Conservation (phyloP, 1,140 invertebrate species). For the Rhopalosiphum maidis region DNA sequence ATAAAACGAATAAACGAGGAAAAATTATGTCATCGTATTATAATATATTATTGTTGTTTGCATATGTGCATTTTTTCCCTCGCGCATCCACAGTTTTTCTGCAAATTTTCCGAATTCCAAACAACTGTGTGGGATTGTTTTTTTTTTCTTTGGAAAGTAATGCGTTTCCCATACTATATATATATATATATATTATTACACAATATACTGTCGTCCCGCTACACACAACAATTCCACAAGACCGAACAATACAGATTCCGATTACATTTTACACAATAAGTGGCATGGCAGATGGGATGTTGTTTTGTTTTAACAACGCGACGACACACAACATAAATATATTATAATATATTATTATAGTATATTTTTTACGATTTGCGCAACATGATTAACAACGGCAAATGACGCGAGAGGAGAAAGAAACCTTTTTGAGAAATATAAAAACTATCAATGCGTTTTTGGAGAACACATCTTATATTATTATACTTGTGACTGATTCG, state of each 20-base stretch:
- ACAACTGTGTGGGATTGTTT: neutral
- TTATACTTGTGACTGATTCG: neutral
- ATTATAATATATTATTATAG: neutral
- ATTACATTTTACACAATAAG: neutral
- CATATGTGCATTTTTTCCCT: neutral
- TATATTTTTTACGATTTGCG: neutral
- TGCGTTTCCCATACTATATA: neutral
- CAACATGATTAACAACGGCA: neutral
- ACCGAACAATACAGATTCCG: neutral
- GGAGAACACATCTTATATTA: neutral
- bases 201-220: neutral
- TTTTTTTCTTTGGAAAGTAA: neutral
- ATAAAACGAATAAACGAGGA: neutral
- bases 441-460: neutral
- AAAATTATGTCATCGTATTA: neutral
- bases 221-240: slow-evolving; percentile 14
- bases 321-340: neutral
- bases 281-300: neutral
- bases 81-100: neutral
- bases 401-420: neutral
- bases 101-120: neutral
- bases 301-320: neutral
- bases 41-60: neutral
- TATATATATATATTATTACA: too few relatives aligned
- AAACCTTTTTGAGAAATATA: neutral